Evolutionary conservation across 2,797 vertebrate species (phyloP).

Genomic region (Periparus ater): DNA sequence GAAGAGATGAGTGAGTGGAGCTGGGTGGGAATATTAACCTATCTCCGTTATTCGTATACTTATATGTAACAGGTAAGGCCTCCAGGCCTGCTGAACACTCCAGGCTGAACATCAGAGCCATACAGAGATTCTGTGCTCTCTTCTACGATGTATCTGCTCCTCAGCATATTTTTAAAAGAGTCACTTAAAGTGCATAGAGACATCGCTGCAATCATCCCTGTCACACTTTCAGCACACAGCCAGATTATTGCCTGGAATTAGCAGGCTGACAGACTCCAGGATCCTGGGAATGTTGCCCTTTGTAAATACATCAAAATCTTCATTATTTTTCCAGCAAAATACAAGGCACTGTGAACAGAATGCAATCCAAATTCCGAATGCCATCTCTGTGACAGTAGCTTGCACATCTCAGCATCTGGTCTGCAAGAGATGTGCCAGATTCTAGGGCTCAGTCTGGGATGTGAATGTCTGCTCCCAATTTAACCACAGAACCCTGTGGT

Average conservation of each 20-base stretch:
- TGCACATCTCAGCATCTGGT: not conserved
- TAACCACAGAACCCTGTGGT: not conserved
- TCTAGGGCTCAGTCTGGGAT: not conserved
- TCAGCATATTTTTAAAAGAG: not conserved
- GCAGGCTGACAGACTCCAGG: not conserved
- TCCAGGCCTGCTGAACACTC: not conserved
- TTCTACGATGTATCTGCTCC: not conserved
- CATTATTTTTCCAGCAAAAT: conserved; percentile 10
- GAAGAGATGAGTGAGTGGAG: not conserved
- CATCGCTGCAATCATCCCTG: not conserved
- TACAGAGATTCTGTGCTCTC: not conserved
- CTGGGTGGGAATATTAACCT: not conserved
- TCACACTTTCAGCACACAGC: not conserved
- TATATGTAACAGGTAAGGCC: not conserved
- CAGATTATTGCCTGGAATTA: not conserved
- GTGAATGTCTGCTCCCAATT: not conserved
- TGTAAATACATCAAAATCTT: conserved; percentile 13
- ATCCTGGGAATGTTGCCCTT: conserved; percentile 13
- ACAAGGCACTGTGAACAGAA: not conserved
- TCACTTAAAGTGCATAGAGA: not conserved
- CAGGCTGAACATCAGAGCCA: not conserved
- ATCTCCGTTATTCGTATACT: not conserved
- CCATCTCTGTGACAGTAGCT: not conserved
- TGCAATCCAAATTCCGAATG: not conserved
- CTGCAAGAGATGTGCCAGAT: not conserved